Percentiles rank a stretch among this genome's conserved stretches.
Evolutionary conservation across 2,888 invertebrate genomes (phyloP).

Genomic region (Charanyca ferruginea): DNA sequence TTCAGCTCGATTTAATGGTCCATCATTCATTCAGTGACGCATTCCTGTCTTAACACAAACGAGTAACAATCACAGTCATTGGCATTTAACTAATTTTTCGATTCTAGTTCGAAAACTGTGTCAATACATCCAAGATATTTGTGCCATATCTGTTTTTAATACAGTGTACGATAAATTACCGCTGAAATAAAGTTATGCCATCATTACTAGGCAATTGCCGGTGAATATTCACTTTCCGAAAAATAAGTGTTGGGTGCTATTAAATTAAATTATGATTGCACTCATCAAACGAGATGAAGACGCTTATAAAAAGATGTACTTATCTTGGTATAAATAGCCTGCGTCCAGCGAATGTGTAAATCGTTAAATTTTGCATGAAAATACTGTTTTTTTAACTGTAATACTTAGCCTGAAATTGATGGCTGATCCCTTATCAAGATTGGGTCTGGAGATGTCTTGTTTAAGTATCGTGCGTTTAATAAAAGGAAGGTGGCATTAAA

Average conservation of each 20-base stretch:
- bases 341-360: constrained; percentile 58
- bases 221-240: constrained; percentile 69
- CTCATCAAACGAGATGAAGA: constrained; percentile 65
- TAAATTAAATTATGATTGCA: constrained; percentile 72
- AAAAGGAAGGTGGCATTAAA: constrained; percentile 17
- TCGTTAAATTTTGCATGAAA: constrained; percentile 64
- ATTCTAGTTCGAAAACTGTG: no score
- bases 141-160: neutral
- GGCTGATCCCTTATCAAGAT: constrained; percentile 23
- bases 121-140: neutral
- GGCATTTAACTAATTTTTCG: no score
- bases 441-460: constrained; percentile 32
- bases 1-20: no score
- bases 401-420: constrained; percentile 32
- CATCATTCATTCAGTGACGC: no score
- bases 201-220: constrained; percentile 58
- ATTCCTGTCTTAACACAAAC: no score
- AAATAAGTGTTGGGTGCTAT: constrained; percentile 63
- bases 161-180: constrained; percentile 37
- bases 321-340: constrained; percentile 53
- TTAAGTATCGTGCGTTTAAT: constrained; percentile 14
- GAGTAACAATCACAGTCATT: no score
- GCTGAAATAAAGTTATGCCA: constrained; percentile 45
- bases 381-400: constrained; percentile 56
- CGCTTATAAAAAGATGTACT: constrained; percentile 55